Base-by-base conservation (phyloP, 2,888 invertebrate species). In the Chydorus sphaericus region DNA sequence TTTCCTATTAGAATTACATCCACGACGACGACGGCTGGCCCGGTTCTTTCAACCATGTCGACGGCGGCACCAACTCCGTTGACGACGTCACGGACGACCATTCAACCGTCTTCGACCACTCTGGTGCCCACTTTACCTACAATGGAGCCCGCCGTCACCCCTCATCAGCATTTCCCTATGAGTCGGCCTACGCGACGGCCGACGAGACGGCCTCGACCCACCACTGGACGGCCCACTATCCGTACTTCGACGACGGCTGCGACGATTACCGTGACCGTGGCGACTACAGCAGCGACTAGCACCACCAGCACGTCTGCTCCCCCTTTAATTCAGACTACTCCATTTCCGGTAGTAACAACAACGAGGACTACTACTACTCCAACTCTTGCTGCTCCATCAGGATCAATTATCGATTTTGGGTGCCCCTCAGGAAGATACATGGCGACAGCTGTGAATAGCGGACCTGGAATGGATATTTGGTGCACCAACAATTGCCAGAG, bases 391-490 rank as follows among this genome's bases (percentile, higher is more conserved):
- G 20, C 36, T 20, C 14, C 30, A 18, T n/a, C 51, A 52, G 16
- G 55, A 23, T 33, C 56, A 16, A 16, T 29, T 33, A 53, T 29
- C n/a, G n/a, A n/a, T n/a, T n/a, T n/a, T n/a, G n/a, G n/a, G n/a
- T n/a, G n/a, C n/a, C n/a, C n/a, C n/a, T n/a, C n/a, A n/a, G n/a
- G n/a, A n/a, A n/a, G 48, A 4, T 57, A 58, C 39, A 18, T 37
- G 6, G 57, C 52, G 29, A 57, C 59, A 5, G 36, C 29, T 18
- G 59, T 57, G 55, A n/a, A 49, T 18, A 26, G 4, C 2, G 36
- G 60, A 8, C 39, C 44, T 8, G 59, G 59, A n/a, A 57, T 58
- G 54, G 53, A 49, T 37, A 50, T 49, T 1, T 61, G 61, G 61
- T 61, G 61, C 39, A 18, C 30, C 14, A 52, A 20, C 7, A 60